Percentiles rank a stretch among this genome's conserved stretches.
Evolutionary conservation across 1,140 invertebrate species (phyloP).

Genomic region (Steinernema khuongi): DNA sequence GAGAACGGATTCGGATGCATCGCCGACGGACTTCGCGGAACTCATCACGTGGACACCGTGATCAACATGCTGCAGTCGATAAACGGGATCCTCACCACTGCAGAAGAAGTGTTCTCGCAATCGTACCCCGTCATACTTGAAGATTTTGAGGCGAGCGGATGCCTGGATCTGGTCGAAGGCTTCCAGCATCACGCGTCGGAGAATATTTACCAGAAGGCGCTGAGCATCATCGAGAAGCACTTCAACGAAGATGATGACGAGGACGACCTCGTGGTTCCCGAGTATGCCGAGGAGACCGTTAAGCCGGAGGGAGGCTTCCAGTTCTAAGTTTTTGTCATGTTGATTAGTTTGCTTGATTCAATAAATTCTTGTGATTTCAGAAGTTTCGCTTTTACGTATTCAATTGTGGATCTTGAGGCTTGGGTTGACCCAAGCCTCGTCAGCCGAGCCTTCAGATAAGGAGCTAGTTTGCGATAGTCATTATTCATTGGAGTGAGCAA

Average conservation of each 20-base stretch:
- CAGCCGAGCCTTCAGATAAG: too few relatives aligned
- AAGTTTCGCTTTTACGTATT: not conserved
- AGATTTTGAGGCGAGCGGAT: conserved; percentile 82
- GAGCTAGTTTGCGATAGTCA: too few relatives aligned
- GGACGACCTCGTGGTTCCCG: not conserved
- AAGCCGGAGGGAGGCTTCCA: not conserved
- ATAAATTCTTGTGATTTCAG: not conserved
- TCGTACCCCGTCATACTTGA: conserved; percentile 62
- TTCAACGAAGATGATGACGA: not conserved
- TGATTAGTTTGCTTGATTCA: not conserved
- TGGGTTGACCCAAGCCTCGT: too few relatives aligned
- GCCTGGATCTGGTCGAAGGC: conserved; percentile 65
- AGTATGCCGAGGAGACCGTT: not conserved
- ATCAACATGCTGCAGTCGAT: conserved; percentile 17
- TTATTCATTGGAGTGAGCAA: too few relatives aligned
- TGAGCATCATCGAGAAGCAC: not conserved
- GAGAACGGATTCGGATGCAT: not conserved
- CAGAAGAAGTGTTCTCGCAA: conserved; percentile 7
- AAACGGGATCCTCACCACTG: conserved; percentile 9
- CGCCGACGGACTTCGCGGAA: not conserved
- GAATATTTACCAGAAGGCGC: not conserved
- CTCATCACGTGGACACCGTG: conserved; percentile 8
- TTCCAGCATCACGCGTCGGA: conserved; percentile 28
- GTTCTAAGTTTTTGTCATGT: too few relatives aligned
- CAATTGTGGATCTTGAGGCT: too few relatives aligned